phyloP scores from a whole-genome alignment of 2,888 invertebrate genomes.

The Boloria euphrosyne region DNA sequence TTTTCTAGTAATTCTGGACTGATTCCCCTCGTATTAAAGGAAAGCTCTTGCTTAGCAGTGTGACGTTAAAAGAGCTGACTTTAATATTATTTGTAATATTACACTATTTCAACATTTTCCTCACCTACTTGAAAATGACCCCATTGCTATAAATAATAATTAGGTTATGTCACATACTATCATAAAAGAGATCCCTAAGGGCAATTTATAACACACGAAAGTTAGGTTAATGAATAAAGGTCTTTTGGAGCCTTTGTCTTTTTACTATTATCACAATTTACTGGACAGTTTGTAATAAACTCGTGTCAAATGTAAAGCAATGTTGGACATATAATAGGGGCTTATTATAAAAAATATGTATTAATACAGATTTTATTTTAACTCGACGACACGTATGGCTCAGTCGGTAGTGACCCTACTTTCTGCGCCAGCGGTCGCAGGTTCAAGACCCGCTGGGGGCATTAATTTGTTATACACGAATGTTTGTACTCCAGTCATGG shows the following conservation, averaged over 20 bases:
- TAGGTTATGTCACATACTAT: conserved; percentile 29
- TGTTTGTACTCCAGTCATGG: too few relatives aligned
- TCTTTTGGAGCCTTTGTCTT: conserved; percentile 18
- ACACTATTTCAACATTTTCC: conserved; percentile 13
- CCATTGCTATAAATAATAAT: conserved; percentile 27
- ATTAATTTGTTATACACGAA: too few relatives aligned
- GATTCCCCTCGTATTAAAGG: not conserved
- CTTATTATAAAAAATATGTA: too few relatives aligned
- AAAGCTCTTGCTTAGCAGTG: not conserved
- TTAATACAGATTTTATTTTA: too few relatives aligned
- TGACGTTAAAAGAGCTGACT: not conserved
- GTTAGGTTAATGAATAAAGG: conserved; percentile 33
- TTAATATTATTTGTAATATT: not conserved
- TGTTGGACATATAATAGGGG: too few relatives aligned
- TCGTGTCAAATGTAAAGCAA: too few relatives aligned
- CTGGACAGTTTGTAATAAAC: conserved; percentile 4
- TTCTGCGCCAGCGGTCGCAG: too few relatives aligned
- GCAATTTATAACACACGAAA: conserved; percentile 32
- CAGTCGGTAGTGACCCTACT: too few relatives aligned
- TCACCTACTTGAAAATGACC: conserved; percentile 16
- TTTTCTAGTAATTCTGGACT: too few relatives aligned
- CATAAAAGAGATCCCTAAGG: conserved; percentile 28
- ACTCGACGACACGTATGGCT: too few relatives aligned
- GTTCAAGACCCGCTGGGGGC: too few relatives aligned
- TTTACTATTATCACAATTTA: conserved; percentile 23